phyloP scores from a whole-genome alignment of 2,797 vertebrate genomes.

The Psittacula derbiana region DNA sequence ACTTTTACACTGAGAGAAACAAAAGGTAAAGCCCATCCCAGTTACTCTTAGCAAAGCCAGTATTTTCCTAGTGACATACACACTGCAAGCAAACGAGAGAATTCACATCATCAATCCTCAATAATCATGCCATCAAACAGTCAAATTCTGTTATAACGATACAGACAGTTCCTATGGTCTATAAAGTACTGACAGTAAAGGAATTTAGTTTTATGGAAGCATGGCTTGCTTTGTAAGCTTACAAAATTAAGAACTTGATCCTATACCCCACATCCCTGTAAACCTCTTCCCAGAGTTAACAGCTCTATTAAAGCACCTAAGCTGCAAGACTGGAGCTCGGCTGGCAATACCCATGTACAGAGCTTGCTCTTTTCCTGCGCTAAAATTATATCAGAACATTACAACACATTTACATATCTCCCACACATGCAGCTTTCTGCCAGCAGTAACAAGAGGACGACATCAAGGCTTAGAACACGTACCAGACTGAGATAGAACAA shows the following conservation, averaged over 20 bases:
- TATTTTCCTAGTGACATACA: neutral
- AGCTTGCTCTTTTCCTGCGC: conserved; percentile 34
- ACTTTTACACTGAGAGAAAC: conserved; percentile 7
- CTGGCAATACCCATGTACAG: neutral
- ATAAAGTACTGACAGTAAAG: neutral
- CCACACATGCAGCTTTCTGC: conserved; percentile 14
- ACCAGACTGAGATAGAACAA: neutral
- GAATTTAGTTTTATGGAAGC: neutral
- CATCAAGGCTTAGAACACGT: neutral
- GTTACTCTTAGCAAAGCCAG: neutral
- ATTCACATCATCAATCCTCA: neutral
- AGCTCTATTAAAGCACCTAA: neutral
- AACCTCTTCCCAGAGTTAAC: neutral
- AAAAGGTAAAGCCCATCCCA: neutral
- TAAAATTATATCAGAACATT: conserved; percentile 52
- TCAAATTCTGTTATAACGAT: neutral
- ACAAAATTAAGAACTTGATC: neutral
- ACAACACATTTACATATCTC: conserved; percentile 41
- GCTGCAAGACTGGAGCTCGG: conserved; percentile 21
- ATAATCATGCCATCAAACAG: neutral
- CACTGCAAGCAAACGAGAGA: neutral
- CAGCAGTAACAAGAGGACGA: neutral
- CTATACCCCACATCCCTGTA: neutral
- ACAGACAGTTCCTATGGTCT: neutral
- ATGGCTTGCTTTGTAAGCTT: neutral